A percentile compares a stretch with the other conserved stretches of the same genome.
Evolutionary conservation across 2,113 vertebrate genomes (phyloP).

Genomic region (Chamaea fasciata): DNA sequence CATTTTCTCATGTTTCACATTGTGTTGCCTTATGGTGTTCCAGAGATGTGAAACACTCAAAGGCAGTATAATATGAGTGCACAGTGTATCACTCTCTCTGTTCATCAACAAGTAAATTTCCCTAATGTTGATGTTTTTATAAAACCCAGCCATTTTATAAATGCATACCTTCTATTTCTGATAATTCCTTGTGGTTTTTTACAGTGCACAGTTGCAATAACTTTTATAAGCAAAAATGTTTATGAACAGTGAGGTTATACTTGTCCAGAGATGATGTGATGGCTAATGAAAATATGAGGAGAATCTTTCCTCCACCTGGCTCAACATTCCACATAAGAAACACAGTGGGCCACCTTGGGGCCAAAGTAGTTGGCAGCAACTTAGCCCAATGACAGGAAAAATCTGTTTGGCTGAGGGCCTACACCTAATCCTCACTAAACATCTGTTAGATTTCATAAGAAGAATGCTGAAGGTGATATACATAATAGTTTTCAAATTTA

Average conservation of each 20-base stretch:
- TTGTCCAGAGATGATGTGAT: background rate
- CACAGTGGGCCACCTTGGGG: background rate
- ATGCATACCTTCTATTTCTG: background rate
- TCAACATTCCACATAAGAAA: background rate
- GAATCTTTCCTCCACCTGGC: background rate
- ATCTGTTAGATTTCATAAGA: constrained; percentile 22
- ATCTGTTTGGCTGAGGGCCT: constrained; percentile 24
- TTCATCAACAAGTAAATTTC: background rate
- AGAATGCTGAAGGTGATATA: background rate
- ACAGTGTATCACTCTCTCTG: background rate
- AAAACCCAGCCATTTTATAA: background rate
- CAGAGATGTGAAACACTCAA: background rate
- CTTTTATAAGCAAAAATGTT: background rate
- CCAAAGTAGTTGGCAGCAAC: background rate
- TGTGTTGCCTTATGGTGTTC: background rate
- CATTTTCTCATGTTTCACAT: background rate
- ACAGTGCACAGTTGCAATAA: background rate
- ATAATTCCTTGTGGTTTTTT: background rate
- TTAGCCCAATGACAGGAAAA: constrained; percentile 18
- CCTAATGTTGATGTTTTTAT: background rate
- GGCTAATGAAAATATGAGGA: background rate
- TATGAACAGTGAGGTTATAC: background rate
- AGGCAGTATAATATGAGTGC: background rate
- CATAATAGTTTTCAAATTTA: background rate
- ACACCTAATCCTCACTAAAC: constrained; percentile 14